Percentiles rank a stretch among this genome's conserved stretches.
These are phyloP conservation scores for Nipponacmea schrenckii DNA, from an alignment of 2,888 invertebrate species.

Conservation along the genomic window DNA sequence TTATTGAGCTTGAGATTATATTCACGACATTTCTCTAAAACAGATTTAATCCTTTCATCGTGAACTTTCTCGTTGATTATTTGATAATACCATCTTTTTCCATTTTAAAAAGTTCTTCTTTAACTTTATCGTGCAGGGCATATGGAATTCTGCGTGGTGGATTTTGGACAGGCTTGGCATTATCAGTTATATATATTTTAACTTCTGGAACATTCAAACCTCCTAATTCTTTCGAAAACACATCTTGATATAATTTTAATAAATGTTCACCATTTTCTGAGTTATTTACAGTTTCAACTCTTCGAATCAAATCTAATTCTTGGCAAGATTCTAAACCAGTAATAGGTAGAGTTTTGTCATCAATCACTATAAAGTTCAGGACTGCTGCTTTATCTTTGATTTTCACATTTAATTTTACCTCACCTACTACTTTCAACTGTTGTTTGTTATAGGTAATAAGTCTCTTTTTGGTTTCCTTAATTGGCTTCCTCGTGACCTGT, in stretches of 20 bases:
- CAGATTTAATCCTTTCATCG: too few species aligned
- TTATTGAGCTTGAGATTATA: neutral
- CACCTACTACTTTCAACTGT: neutral
- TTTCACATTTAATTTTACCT: neutral
- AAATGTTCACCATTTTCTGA: neutral
- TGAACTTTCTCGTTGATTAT: too few species aligned
- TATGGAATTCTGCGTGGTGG: neutral
- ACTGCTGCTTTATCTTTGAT: neutral
- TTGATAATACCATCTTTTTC: neutral
- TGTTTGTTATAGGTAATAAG: neutral
- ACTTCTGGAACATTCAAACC: conserved; percentile 4
- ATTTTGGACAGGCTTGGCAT: neutral
- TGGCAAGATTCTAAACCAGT: neutral
- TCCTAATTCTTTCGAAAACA: neutral
- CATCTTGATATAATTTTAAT: conserved; percentile 2
- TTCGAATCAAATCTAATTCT: too few species aligned
- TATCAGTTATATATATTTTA: neutral
- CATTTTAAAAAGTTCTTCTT: neutral
- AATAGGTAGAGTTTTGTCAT: neutral
- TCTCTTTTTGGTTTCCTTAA: neutral
- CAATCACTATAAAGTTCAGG: neutral
- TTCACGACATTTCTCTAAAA: neutral
- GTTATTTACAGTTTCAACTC: neutral
- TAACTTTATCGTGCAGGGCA: neutral
- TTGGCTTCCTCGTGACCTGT: neutral